Evolutionary conservation across 2,113 vertebrate genomes (phyloP).

Genomic region (Eulacestoma nigropectus): DNA sequence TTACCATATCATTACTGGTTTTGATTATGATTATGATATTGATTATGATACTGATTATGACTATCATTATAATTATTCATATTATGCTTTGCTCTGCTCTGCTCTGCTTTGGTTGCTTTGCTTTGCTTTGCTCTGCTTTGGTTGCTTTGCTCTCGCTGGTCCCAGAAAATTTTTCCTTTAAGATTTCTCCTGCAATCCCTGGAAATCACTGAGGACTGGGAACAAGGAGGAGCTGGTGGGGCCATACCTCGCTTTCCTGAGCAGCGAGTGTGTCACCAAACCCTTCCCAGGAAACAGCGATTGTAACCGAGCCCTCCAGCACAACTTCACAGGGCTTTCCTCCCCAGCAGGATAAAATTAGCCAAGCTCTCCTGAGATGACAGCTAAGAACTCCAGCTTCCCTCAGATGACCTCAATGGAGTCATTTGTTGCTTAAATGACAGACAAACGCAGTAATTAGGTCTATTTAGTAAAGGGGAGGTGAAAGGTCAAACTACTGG

Average conservation of each 20-base stretch:
- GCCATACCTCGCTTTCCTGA: neutral
- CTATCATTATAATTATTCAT: neutral
- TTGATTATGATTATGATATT: too few relatives aligned
- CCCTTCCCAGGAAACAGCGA: conserved; percentile 17
- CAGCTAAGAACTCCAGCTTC: conserved; percentile 59
- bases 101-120: neutral
- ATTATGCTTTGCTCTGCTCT: neutral
- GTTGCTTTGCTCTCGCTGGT: neutral
- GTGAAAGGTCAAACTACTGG: conserved; percentile 83
- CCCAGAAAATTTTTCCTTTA: neutral
- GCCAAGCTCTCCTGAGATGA: conserved; percentile 38
- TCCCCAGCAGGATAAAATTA: conserved; percentile 71
- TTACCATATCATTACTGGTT: neutral
- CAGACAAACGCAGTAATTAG: conserved; percentile 91
- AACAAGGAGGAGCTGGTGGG: neutral
- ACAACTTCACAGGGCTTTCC: conserved; percentile 40
- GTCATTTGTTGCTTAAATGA: conserved; percentile 87
- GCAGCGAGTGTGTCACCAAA: neutral
- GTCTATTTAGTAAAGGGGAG: conserved; percentile 84
- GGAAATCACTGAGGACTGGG: neutral
- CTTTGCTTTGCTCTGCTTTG: neutral
- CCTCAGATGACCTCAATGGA: conserved; percentile 76
- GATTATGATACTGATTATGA: neutral
- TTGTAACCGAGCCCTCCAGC: conserved; percentile 6
- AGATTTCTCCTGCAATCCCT: neutral